These are phyloP conservation scores for Lasiurus cinereus DNA, from an alignment of 2,113 vertebrate genomes.

Conservation along the genomic window DNA sequence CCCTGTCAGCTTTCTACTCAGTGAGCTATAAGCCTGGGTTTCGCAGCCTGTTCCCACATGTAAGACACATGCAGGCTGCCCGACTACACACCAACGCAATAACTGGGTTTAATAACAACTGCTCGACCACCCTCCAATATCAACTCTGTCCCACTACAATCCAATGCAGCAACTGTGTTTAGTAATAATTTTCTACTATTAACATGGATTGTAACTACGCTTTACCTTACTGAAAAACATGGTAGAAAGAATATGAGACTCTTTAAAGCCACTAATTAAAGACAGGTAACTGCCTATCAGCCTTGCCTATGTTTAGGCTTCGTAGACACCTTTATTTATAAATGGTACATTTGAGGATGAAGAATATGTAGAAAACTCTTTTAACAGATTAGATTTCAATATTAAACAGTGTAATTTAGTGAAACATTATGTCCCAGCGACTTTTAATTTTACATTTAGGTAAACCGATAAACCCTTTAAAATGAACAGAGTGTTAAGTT, in stretches of 20 bases:
- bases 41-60: neutral
- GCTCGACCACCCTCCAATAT: neutral
- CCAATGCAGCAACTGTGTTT: neutral
- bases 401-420: neutral
- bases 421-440: neutral
- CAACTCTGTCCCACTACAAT: neutral
- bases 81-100: neutral
- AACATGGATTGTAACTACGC: neutral
- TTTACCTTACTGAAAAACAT: conserved; percentile 2
- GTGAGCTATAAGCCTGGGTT: neutral
- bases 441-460: conserved; percentile 42
- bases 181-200: neutral
- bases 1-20: neutral
- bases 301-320: neutral
- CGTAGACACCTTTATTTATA: neutral
- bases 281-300: neutral
- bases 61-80: neutral
- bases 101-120: neutral
- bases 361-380: neutral
- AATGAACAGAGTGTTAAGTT: neutral
- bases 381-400: conserved; percentile 14
- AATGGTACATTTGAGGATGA: neutral
- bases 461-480: neutral
- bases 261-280: conserved; percentile 25
- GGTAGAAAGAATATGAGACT: neutral